Conservation (phyloP, 2,797 vertebrate genomes). For the Phalloptychus januarius region DNA sequence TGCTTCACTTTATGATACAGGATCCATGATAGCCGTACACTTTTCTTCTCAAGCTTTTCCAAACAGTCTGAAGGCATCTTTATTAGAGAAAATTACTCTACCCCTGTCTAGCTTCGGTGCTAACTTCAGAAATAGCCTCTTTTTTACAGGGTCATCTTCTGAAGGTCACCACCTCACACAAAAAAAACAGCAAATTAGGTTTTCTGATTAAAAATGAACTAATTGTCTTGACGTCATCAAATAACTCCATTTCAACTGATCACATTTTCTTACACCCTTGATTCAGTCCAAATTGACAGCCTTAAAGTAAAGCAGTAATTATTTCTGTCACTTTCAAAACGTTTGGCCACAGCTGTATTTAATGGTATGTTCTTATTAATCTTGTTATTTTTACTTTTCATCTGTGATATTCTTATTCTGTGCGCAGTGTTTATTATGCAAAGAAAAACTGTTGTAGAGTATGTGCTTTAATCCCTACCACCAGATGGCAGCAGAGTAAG, state of each 20-base stretch:
- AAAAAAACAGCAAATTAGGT: too few species aligned
- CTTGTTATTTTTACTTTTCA: background rate
- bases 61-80: background rate
- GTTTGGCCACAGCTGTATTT: background rate
- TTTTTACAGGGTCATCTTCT: too few species aligned
- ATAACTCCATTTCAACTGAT: background rate
- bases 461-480: background rate
- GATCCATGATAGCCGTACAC: too few species aligned
- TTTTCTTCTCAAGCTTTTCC: too few species aligned
- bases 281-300: background rate
- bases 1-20: too few species aligned
- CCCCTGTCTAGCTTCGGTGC: background rate
- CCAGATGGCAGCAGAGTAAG: conserved; percentile 6
- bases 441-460: too few species aligned
- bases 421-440: background rate
- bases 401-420: background rate
- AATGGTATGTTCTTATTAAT: background rate
- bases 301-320: background rate
- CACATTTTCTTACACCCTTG: background rate
- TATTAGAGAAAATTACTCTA: background rate
- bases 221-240: too few species aligned
- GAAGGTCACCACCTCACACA: too few species aligned
- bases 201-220: too few species aligned
- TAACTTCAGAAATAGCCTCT: background rate
- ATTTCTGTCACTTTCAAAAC: background rate